Percentiles rank a stretch among this genome's conserved stretches.
phyloP scores from a whole-genome alignment of 2,888 invertebrate genomes.

The Synanthedon myopaeformis region DNA sequence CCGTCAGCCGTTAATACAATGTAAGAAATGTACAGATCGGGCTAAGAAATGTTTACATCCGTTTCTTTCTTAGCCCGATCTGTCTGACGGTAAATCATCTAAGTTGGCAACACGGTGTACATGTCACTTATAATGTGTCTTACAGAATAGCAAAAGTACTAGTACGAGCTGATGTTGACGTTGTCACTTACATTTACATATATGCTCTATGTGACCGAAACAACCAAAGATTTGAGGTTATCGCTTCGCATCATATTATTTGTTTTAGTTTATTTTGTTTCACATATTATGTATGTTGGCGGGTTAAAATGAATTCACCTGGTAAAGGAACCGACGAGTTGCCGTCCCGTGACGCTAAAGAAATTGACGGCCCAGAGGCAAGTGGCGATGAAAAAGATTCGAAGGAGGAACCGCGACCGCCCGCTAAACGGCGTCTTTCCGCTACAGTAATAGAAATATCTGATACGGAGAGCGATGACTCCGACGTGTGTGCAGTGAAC shows the following conservation, averaged over 20 bases:
- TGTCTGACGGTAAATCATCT: too few relatives aligned
- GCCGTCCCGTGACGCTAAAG: constrained; percentile 31
- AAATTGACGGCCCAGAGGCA: constrained; percentile 20
- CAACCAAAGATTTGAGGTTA: constrained; percentile 58
- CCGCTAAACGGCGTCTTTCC: constrained; percentile 49
- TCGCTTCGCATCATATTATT: constrained; percentile 51
- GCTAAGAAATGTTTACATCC: too few relatives aligned
- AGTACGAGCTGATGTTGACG: too few relatives aligned
- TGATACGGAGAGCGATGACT: constrained; percentile 62
- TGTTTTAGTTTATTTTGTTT: constrained; percentile 50
- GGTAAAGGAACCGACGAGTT: constrained; percentile 48
- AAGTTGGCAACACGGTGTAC: too few relatives aligned
- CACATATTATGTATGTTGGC: constrained; percentile 53
- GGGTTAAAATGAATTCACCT: constrained; percentile 51
- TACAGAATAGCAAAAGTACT: too few relatives aligned
- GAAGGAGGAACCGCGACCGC: constrained; percentile 32
- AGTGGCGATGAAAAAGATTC: constrained; percentile 20
- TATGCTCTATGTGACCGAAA: too few relatives aligned
- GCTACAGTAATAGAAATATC: constrained; percentile 54
- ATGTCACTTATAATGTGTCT: too few relatives aligned
- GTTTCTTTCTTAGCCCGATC: too few relatives aligned
- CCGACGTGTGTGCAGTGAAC: constrained; percentile 64
- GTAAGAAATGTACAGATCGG: too few relatives aligned
- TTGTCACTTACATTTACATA: too few relatives aligned
- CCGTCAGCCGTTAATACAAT: too few relatives aligned